Base-by-base conservation (phyloP, 2,113 vertebrate species). In the Bombycilla garrulus region DNA sequence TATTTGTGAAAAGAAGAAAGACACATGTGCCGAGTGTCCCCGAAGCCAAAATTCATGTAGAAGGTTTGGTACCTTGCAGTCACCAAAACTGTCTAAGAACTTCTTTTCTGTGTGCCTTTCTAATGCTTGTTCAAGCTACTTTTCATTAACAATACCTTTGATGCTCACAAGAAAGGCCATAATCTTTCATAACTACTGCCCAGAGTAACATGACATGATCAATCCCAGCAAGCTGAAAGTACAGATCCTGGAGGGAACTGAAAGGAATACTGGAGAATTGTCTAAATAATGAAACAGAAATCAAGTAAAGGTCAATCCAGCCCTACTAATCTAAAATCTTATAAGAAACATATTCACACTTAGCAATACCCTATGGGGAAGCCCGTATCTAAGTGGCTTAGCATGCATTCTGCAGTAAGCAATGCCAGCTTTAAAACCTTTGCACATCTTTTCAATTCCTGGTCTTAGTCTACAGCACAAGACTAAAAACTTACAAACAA, bases 21-120 rank as follows among this genome's bases (percentile, higher is more conserved):
- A 31, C 31, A 40, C 15, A 29, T 0, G 3, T 15, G 57, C 23
- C 0, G 0, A 53, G 7, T 4, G 19, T 9, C 25, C 45, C 28
- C 40, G 58, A 35, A 31, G 22, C 10, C 0, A 0, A 47, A 88
- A 74, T 50, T 53, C 44, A 72, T 10, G 45, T 1, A 54, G 36
- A 67, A 69, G 15, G 23, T 38, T 79, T 1, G 6, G 36, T 24
- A 51, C 11, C 22, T 67, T 76, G 16, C 15, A 79, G 31, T 5
- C 48, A 79, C 29, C 44, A 56, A 74, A 78, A 70, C 5, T 0
- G 2, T 29, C 64, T 23, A 50, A 67, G 51, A 16, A 61, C 15
- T 70, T 12, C 1, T 14, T 33, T 62, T 44, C n/a, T 86, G 81
- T 4, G 33, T 38, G 33, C 21, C 29, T 82, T 93, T 72, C 35